Base-by-base conservation (phyloP, 2,797 vertebrate genomes). In the Nothura maculosa region DNA sequence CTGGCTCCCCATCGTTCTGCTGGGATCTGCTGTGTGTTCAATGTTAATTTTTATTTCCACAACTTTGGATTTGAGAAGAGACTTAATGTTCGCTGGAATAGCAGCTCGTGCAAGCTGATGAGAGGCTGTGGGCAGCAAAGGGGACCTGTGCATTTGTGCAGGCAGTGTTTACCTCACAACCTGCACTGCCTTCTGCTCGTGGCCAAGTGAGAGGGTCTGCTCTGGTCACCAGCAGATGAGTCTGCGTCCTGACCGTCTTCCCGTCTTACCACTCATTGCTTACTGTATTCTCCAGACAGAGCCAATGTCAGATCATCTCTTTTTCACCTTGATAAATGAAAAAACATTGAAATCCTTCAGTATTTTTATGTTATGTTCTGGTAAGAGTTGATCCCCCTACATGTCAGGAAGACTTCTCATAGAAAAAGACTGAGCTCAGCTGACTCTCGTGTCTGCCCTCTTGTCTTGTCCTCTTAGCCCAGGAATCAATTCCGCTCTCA, bases 1-100 rank as follows among this genome's bases (percentile, higher is more conserved):
- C 66, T 2, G 1, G 69, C 74, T 92, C 88, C 45, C 50, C 19
- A 8, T 66, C 58, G 79, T 67, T 3, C 17, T 48, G 52, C 87
- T 36, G 73, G 79, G 55, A 24, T 69, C 75, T 30, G 60, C 66
- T 86, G 64, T 1, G 0, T 76, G 70, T 77, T 93, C 90, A 19
- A n/a, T 74, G 85, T 47, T 95, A 89, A 91, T 93, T 95, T 92
- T 89, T 87, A 67, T 86, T 94, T 95, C 92, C 90, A 92, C 63
- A 64, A 2, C 70, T 47, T 85, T 89, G 85, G 74, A 92, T 94
- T 73, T 84, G 82, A 85, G 40, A 74, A n/a, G 66, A 93, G 79
- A 50, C 66, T 90, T 72, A 55, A n/a, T 1, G 66, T 64, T 78
- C 66, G 69, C 55, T 48, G 63, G 45, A 68, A 78, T 24, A 72